Percentiles rank a stretch among this genome's conserved stretches.
Conservation (phyloP, 2,797 vertebrate species). For the Varecia variegata region DNA sequence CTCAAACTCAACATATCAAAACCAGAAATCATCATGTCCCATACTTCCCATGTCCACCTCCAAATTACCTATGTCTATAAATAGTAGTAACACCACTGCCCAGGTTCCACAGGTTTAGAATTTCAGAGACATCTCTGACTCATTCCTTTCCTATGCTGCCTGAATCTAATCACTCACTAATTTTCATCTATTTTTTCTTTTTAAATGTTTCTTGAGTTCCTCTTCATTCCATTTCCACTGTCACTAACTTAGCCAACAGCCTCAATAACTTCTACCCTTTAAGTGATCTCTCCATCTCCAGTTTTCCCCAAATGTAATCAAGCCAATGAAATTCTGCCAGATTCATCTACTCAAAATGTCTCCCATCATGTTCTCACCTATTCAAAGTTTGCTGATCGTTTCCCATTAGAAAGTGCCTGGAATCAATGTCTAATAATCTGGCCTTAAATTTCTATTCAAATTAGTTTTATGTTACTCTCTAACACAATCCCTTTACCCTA, state of each 20-base stretch:
- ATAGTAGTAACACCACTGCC: not conserved
- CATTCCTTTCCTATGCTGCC: not conserved
- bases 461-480: not conserved
- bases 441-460: not conserved
- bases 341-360: not conserved
- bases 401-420: not conserved
- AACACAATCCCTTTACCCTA: not conserved
- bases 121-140: not conserved
- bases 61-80: not conserved
- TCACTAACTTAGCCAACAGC: not conserved
- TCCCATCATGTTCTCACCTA: not conserved
- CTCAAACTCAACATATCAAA: not conserved
- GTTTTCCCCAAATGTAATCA: not conserved
- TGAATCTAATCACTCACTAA: not conserved
- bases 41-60: not conserved
- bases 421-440: conserved; percentile 8
- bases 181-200: not conserved
- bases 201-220: not conserved
- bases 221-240: not conserved
- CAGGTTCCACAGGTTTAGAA: not conserved
- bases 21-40: not conserved
- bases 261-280: not conserved
- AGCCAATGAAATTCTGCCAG: not conserved
- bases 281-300: not conserved
- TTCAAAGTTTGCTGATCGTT: not conserved